phyloP scores from a whole-genome alignment of 2,797 vertebrate species.

The Siniperca obscura region DNA sequence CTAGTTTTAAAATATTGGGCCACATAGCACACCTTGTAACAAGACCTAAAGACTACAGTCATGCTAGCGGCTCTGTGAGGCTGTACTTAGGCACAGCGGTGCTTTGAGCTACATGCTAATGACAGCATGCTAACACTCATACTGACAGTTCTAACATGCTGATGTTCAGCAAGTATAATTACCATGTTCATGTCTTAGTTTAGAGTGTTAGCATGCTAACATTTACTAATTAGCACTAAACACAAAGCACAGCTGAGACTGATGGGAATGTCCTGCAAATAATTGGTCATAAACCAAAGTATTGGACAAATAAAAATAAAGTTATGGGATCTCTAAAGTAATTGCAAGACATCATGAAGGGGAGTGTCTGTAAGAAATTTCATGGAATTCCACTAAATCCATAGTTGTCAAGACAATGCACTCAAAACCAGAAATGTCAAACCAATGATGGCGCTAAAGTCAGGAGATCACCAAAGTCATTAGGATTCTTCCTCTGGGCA shows the following conservation, averaged over 20 bases:
- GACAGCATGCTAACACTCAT: background rate
- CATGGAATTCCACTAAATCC: background rate
- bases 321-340: background rate
- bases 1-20: background rate
- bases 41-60: too few species aligned
- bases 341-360: slow-evolving; percentile 13
- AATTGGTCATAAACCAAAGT: slow-evolving; percentile 16
- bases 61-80: background rate
- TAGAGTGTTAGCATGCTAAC: background rate
- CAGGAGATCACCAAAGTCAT: background rate
- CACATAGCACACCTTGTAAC: background rate
- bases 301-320: slow-evolving; percentile 13
- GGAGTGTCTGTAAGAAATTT: background rate
- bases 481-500: slow-evolving; percentile 14
- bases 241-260: slow-evolving; percentile 1
- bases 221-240: background rate
- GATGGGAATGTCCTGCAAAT: background rate
- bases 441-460: background rate
- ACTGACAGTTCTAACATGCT: background rate
- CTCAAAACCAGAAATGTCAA: slow-evolving; percentile 20
- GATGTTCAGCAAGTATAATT: background rate
- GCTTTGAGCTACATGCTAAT: background rate
- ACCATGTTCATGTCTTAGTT: background rate
- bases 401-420: background rate
- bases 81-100: background rate